phyloP scores from a whole-genome alignment of 1,140 invertebrate species.

The Drosophila kohkoa region DNA sequence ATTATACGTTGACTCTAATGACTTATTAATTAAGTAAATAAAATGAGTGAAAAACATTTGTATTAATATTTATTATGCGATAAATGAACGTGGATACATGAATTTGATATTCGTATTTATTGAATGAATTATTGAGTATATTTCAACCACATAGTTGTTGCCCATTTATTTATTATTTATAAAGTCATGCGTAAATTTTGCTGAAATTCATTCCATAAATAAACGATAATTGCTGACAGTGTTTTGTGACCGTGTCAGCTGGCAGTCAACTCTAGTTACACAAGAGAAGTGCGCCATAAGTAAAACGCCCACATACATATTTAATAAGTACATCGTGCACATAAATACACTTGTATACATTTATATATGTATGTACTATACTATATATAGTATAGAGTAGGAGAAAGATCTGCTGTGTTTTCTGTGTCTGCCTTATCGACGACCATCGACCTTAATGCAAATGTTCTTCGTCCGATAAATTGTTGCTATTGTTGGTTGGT shows the following conservation, averaged over 20 bases:
- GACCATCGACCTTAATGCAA: slow-evolving; percentile 30
- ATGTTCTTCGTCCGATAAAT: slow-evolving; percentile 6
- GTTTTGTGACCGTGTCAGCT: background rate
- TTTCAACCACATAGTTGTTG: no score
- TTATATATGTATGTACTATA: slow-evolving; percentile 13
- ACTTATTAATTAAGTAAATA: no score
- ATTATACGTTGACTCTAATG: no score
- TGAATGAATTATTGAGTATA: no score
- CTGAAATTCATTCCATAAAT: background rate
- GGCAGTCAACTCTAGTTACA: background rate
- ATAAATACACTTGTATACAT: slow-evolving; percentile 4
- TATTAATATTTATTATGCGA: no score
- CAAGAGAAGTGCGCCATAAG: background rate
- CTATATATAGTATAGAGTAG: background rate
- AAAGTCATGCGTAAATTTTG: no score
- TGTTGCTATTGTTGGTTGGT: no score
- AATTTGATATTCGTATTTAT: no score
- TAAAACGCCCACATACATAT: background rate
- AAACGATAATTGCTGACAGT: background rate
- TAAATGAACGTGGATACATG: no score
- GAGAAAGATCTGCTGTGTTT: slow-evolving; percentile 17
- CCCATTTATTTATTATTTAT: no score
- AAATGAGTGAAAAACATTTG: no score
- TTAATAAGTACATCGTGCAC: background rate
- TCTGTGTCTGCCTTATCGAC: slow-evolving; percentile 22